Evolutionary conservation across 2,113 vertebrate genomes (phyloP).

Genomic region (Sigmodon hispidus): DNA sequence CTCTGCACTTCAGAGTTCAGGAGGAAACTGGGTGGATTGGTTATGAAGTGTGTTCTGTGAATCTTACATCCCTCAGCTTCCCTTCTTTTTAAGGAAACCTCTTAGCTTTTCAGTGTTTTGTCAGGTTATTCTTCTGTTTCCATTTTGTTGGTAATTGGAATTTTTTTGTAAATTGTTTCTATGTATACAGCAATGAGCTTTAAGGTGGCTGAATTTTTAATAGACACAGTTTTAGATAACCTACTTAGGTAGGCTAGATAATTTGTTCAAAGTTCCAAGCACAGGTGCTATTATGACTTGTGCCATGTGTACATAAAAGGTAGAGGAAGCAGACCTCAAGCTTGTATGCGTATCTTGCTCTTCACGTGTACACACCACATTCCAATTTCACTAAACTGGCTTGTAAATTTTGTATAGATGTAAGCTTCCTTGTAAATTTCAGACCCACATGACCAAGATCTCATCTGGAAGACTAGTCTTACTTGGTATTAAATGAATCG

Average conservation of each 20-base stretch:
- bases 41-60: not conserved
- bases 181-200: not conserved
- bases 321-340: not conserved
- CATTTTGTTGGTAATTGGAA: not conserved
- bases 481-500: not conserved
- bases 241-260: not conserved
- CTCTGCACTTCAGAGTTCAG: not conserved
- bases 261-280: constrained; percentile 10
- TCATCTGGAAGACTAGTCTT: constrained; percentile 5
- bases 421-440: not conserved
- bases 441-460: not conserved
- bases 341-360: not conserved
- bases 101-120: not conserved
- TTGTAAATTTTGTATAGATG: not conserved
- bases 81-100: not conserved
- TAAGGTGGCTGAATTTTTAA: not conserved
- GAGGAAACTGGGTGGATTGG: not conserved
- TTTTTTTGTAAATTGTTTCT: constrained; percentile 24
- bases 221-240: not conserved
- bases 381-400: not conserved
- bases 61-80: not conserved
- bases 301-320: not conserved
- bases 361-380: not conserved
- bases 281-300: not conserved
- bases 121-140: not conserved